Evolutionary conservation across 2,113 vertebrate species (phyloP).

Genomic region (Gymnocephalus cernua): DNA sequence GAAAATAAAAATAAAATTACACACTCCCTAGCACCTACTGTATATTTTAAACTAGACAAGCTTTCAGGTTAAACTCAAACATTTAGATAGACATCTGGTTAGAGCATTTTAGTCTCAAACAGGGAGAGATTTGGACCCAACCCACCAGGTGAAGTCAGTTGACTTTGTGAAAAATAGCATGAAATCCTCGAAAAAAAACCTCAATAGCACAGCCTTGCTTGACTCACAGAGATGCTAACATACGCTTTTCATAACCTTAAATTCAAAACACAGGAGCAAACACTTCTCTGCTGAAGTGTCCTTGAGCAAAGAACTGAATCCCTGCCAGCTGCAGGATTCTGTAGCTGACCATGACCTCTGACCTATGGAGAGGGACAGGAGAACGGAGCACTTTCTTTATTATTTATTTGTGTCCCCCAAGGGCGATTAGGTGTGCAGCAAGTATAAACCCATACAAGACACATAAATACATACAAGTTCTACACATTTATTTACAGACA

Average conservation of each 20-base stretch:
- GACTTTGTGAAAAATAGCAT: no score
- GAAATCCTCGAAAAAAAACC: no score
- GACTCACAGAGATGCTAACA: not conserved
- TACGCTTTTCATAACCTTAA: not conserved
- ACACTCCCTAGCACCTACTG: not conserved
- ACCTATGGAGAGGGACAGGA: slow-evolving; percentile 10
- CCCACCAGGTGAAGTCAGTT: no score
- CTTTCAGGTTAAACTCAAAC: not conserved
- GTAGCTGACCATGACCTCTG: slow-evolving; percentile 28
- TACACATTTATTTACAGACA: not conserved
- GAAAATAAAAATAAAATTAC: no score
- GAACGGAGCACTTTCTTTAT: not conserved
- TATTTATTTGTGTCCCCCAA: no score
- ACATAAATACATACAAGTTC: no score
- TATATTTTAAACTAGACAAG: not conserved
- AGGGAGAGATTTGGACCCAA: no score
- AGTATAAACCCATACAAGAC: no score
- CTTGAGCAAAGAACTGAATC: not conserved
- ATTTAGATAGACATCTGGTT: no score
- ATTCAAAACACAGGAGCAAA: not conserved
- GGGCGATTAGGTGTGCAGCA: no score
- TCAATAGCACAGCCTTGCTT: not conserved
- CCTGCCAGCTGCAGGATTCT: not conserved
- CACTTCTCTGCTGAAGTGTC: not conserved
- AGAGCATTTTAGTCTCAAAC: no score